Conservation (phyloP, 2,888 invertebrate genomes). For the Diogma glabrata region DNA sequence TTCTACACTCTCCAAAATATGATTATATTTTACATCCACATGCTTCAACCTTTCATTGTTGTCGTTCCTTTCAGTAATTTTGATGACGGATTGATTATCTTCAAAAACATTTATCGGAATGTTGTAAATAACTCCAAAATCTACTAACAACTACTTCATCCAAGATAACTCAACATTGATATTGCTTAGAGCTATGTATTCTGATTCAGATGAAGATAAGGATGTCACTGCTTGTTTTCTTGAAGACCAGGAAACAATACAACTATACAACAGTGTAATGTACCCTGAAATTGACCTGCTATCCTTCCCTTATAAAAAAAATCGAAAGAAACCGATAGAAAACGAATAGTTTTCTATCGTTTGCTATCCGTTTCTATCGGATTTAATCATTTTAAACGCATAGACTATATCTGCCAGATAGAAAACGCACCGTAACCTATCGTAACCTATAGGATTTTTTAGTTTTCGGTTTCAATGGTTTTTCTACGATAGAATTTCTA, state of each 20-base stretch:
- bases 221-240: too few species aligned
- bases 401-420: too few species aligned
- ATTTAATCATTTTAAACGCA: too few species aligned
- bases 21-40: neutral
- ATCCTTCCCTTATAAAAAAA: too few species aligned
- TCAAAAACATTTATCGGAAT: neutral
- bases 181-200: slow-evolving; percentile 4
- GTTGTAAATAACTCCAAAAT: too few species aligned
- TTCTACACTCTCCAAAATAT: neutral
- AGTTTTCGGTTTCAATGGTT: too few species aligned
- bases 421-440: too few species aligned
- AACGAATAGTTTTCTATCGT: too few species aligned
- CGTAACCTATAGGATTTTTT: too few species aligned
- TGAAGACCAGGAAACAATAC: slow-evolving; percentile 1
- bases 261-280: neutral
- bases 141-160: slow-evolving; percentile 1
- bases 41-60: neutral
- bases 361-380: too few species aligned
- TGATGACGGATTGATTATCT: neutral
- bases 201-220: slow-evolving; percentile 3
- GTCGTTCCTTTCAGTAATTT: neutral
- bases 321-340: too few species aligned
- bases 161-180: neutral
- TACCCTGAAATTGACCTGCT: neutral
- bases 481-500: too few species aligned